phyloP scores from a whole-genome alignment of 1,140 invertebrate genomes.

The Ips nitidus region DNA sequence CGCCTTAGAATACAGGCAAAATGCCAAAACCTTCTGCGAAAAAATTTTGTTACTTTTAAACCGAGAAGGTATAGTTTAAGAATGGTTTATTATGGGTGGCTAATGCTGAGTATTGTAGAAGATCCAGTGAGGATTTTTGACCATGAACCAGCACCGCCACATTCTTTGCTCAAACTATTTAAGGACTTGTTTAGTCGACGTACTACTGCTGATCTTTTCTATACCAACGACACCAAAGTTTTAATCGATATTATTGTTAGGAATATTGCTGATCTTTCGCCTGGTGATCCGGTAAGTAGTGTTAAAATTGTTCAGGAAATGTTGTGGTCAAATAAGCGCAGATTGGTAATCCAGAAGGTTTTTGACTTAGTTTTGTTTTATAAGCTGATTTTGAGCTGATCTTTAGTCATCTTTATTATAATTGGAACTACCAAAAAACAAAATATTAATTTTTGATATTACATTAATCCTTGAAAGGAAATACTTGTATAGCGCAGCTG shows the following conservation, averaged over 20 bases:
- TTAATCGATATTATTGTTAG: conserved; percentile 88
- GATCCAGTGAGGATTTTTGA: conserved; percentile 85
- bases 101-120: conserved; percentile 58
- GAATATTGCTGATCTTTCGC: conserved; percentile 82
- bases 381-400: too few species aligned
- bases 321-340: background rate
- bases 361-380: background rate
- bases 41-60: conserved; percentile 85
- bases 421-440: too few species aligned
- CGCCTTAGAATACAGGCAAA: conserved; percentile 67
- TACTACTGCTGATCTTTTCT: conserved; percentile 80
- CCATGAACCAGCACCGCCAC: conserved; percentile 73
- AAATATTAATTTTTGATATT: too few species aligned
- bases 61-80: conserved; percentile 72
- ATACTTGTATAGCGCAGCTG: too few species aligned
- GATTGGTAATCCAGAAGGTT: background rate
- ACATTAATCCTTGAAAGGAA: too few species aligned
- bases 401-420: too few species aligned
- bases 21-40: conserved; percentile 85
- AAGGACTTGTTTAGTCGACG: conserved; percentile 78
- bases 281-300: conserved; percentile 77
- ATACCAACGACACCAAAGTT: conserved; percentile 91
- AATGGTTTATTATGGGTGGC: conserved; percentile 1
- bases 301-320: conserved; percentile 3
- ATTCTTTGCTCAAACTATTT: conserved; percentile 87